phyloP scores from a whole-genome alignment of 2,113 vertebrate genomes.

The Pollachius pollachius region DNA sequence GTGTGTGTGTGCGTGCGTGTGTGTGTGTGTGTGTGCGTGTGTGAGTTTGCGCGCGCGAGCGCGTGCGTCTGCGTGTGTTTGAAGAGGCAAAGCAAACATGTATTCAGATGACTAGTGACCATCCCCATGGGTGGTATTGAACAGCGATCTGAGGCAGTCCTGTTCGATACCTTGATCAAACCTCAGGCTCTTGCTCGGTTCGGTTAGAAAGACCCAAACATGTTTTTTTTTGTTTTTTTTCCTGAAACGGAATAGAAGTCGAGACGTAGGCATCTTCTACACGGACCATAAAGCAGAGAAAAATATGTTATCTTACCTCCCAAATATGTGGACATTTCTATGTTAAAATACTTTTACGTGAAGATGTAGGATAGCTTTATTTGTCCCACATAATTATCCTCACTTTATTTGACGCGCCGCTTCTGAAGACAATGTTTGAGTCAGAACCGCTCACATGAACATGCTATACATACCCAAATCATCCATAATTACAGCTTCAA shows the following conservation, averaged over 20 bases:
- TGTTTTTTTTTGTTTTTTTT: neutral
- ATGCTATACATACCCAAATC: conserved; percentile 69
- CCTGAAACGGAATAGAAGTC: too few species aligned
- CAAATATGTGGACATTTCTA: too few species aligned
- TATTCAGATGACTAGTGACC: neutral
- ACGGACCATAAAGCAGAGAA: too few species aligned
- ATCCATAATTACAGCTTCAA: conserved; percentile 60
- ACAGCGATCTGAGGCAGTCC: too few species aligned
- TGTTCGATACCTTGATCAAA: neutral
- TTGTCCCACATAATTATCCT: too few species aligned
- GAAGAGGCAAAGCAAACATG: neutral
- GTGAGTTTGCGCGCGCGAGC: neutral
- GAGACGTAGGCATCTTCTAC: too few species aligned
- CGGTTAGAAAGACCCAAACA: neutral
- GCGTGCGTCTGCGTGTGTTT: conserved; percentile 15
- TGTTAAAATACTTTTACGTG: too few species aligned
- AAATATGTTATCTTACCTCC: too few species aligned
- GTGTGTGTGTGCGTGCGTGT: too few species aligned
- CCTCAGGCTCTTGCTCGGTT: too few species aligned
- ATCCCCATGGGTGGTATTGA: neutral
- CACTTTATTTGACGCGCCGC: neutral
- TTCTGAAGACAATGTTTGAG: conserved; percentile 9
- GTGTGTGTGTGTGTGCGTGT: too few species aligned
- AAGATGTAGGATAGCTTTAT: too few species aligned
- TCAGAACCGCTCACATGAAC: neutral